phyloP scores from a whole-genome alignment of 2,113 vertebrate species.

The Pollimyrus isidori region DNA sequence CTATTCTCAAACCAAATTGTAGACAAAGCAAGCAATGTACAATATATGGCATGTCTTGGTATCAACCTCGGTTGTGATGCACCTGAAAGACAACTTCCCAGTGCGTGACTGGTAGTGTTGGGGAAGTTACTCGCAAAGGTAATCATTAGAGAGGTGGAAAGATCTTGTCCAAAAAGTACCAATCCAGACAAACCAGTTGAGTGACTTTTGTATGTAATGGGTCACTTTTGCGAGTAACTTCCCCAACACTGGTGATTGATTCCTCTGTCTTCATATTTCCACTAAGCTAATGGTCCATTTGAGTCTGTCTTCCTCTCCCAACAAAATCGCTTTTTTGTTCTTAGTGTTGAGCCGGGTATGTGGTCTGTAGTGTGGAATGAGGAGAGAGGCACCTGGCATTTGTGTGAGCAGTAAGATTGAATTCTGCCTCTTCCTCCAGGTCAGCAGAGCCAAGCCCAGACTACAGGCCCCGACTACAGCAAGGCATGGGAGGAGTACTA shows the following conservation, averaged over 20 bases:
- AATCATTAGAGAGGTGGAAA: not conserved
- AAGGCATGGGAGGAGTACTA: conserved; percentile 90
- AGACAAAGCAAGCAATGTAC: too few species aligned
- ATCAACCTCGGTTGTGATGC: not conserved
- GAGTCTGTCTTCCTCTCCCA: not conserved
- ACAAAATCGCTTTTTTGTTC: not conserved
- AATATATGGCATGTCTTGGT: not conserved
- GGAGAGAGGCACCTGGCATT: not conserved
- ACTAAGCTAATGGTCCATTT: not conserved
- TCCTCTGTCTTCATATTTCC: not conserved
- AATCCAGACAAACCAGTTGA: not conserved
- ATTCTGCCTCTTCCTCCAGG: conserved; percentile 49
- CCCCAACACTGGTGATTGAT: not conserved
- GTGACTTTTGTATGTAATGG: not conserved
- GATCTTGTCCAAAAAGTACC: not conserved
- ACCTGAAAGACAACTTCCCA: not conserved
- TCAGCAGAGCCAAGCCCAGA: conserved; percentile 88
- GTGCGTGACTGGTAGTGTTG: not conserved
- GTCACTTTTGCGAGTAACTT: not conserved
- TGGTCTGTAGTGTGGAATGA: not conserved
- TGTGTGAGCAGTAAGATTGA: not conserved
- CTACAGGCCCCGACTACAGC: conserved; percentile 81
- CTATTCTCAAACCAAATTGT: not conserved
- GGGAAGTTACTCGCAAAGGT: not conserved
- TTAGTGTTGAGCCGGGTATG: not conserved